These are phyloP conservation scores for Podarcis muralis DNA, from an alignment of 2,113 vertebrate species.

Conservation along the genomic window DNA sequence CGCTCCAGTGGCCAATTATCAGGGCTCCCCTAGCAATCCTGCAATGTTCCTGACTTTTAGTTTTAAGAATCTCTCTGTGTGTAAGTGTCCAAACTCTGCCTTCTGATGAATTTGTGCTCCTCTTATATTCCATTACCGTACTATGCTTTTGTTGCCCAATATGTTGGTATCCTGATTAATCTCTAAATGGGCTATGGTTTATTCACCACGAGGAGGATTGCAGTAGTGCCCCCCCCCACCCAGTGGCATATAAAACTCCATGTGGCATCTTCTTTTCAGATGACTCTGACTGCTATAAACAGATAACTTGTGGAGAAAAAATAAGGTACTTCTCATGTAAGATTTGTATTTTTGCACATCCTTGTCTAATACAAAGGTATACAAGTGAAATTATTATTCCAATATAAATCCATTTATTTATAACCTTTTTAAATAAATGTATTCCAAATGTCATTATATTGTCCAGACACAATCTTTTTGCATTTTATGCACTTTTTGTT, in stretches of 20 bases:
- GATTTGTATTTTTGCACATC: too few species aligned
- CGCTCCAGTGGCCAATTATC: neutral
- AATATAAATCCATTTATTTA: too few species aligned
- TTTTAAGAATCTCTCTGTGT: neutral
- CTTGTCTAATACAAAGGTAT: too few species aligned
- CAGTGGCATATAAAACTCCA: neutral
- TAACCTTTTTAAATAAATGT: too few species aligned
- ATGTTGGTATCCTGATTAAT: neutral
- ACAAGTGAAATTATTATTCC: too few species aligned
- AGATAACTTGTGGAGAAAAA: neutral
- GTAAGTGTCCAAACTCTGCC: neutral
- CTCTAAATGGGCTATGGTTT: neutral
- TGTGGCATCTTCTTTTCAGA: neutral
- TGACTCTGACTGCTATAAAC: neutral
- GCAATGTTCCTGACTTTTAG: constrained; percentile 27
- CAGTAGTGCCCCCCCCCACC: neutral
- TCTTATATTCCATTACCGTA: neutral
- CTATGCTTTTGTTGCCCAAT: neutral
- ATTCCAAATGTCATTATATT: too few species aligned
- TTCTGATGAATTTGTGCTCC: neutral
- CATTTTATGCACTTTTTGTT: neutral
- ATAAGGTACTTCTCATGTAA: neutral
- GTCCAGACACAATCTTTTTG: too few species aligned
- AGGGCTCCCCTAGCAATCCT: neutral
- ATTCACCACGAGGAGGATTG: neutral